Evolutionary conservation across 2,113 vertebrate genomes (phyloP).

Genomic region (Galbula dea): DNA sequence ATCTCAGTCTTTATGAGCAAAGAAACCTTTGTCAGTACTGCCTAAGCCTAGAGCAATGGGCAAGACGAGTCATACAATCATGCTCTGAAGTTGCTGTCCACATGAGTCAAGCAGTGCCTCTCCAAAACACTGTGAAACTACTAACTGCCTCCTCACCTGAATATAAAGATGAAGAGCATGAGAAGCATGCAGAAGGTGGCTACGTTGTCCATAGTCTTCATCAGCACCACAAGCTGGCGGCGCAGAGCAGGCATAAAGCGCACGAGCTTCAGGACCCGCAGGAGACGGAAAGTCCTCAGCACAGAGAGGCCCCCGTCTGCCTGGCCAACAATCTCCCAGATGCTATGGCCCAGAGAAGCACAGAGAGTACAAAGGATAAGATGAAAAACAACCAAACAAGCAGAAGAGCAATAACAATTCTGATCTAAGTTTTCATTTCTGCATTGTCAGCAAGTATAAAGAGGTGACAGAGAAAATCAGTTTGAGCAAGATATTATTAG

Average conservation of each 20-base stretch:
- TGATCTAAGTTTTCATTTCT: not conserved
- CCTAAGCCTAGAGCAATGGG: not conserved
- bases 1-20: not conserved
- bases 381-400: not conserved
- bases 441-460: not conserved
- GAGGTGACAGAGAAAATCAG: not conserved
- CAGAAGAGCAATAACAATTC: not conserved
- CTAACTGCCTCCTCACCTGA: constrained; percentile 79
- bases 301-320: constrained; percentile 91
- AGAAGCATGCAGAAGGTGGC: constrained; percentile 98
- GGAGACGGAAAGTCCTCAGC: constrained; percentile 90
- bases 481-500: not conserved
- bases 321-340: constrained; percentile 95
- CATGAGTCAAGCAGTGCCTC: not conserved
- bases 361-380: not conserved
- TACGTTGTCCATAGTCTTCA: constrained; percentile 99
- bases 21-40: not conserved
- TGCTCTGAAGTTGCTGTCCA: not conserved
- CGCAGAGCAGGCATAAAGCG: constrained; percentile 94
- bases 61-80: not conserved
- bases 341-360: constrained; percentile 65
- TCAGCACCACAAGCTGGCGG: constrained; percentile 93
- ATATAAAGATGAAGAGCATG: constrained; percentile 99
- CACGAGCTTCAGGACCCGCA: constrained; percentile 93
- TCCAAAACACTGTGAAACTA: not conserved